Evolutionary conservation across 2,113 vertebrate genomes (phyloP), one percentile per base, ranked within the genome.

Genomic region (Phylloscopus whistleri): DNA sequence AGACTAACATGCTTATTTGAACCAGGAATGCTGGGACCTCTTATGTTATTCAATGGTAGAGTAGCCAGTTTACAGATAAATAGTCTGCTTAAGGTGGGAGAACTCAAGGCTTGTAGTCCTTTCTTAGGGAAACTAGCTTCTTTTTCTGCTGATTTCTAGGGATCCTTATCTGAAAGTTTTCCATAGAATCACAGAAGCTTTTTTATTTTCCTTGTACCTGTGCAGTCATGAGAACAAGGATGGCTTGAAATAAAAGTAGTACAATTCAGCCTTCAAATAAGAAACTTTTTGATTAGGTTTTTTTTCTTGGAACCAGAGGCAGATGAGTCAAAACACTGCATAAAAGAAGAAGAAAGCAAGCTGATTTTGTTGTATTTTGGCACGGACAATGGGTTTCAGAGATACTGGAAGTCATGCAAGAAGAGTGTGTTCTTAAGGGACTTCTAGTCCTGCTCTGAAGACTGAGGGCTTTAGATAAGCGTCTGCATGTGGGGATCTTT

Each of bases 371-470:
- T 85, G 53, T 91, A 73, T 79, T 96, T 94, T 97, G 95, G 92
- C 92, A 92, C 18, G 2, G 74, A 28, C 0, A 1, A 39, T 33
- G 43, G 43, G 24, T 92, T 68, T 73, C 46, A 90, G 78, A 93
- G 64, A 91, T 91, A 89, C 74, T 90, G 87, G 78, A 94, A 95
- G 43, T 76, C 84, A 70, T 74, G 88, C 80, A 67, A 92, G 78
- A 83, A 84, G 43, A 33, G 52, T 66, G 24, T 90, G 51, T 85
- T 94, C 85, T 72, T 67, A 58, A 87, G 78, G 90, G 31, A 73
- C 84, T 97, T 64, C 37, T 81, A 90, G 48, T 30, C 27, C 20
- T 76, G 33, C 58, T 95, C 53, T 70, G 60, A 92, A 73, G 77
- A 43, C 37, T 82, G 82, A 92, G 35, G 60, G 69, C 73, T 91